Conservation (phyloP, 2,113 vertebrate genomes). For the Nicator chloris region DNA sequence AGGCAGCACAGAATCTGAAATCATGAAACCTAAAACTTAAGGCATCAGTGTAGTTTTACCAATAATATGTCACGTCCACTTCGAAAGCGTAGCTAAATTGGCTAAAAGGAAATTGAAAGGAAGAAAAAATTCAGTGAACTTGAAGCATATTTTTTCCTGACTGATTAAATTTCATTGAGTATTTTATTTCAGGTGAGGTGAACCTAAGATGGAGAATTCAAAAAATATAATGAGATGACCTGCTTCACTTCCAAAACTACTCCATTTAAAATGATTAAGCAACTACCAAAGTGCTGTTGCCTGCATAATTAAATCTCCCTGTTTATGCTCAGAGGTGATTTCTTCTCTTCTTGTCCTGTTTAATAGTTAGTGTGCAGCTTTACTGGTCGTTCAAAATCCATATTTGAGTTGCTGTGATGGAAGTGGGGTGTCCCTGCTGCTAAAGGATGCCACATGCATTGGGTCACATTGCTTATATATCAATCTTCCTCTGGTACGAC, state of each 20-base stretch:
- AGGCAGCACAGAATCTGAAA: too few relatives aligned
- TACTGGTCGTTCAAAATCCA: background rate
- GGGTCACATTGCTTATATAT: background rate
- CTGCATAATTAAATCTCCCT: background rate
- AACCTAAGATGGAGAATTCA: background rate
- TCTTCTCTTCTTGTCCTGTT: background rate
- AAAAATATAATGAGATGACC: background rate
- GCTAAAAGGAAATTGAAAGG: conserved; percentile 20
- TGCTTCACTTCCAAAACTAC: background rate
- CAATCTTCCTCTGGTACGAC: background rate
- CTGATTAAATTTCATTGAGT: background rate
- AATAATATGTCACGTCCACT: conserved; percentile 33
- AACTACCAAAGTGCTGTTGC: background rate
- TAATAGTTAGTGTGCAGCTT: background rate
- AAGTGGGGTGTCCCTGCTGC: background rate
- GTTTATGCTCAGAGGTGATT: background rate
- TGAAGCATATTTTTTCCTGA: background rate
- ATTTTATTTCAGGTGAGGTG: background rate
- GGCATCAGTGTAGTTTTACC: conserved; percentile 44
- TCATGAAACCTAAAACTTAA: too few relatives aligned
- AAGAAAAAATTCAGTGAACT: background rate
- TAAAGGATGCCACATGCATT: background rate
- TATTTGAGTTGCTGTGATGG: background rate
- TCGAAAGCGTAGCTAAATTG: background rate
- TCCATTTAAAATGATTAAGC: background rate